Percentiles rank a stretch among this genome's conserved stretches.
Conservation (phyloP, 37 sponge, comb jelly and placozoan species). For the Mnemiopsis leidyi region DNA sequence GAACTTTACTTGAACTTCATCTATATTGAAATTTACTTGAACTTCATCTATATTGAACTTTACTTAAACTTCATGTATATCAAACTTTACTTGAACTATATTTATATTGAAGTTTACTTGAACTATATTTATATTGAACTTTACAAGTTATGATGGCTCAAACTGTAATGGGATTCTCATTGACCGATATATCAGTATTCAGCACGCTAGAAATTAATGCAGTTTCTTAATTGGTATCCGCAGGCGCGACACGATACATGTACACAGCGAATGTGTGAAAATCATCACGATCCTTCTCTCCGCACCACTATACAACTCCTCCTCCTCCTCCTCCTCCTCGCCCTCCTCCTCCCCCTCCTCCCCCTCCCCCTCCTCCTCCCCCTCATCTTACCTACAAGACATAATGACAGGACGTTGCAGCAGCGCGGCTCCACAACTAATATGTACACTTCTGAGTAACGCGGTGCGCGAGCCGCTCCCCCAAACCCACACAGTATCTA, state of each 20-base stretch:
- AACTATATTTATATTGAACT: too few species aligned
- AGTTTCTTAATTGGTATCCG: too few species aligned
- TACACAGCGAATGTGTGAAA: constrained; percentile 61
- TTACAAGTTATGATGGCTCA: too few species aligned
- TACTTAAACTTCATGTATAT: too few species aligned
- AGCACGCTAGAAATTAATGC: too few species aligned
- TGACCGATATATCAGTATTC: too few species aligned
- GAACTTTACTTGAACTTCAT: too few species aligned
- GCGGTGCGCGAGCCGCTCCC: constrained; percentile 18
- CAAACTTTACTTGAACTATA: too few species aligned
- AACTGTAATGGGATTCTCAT: too few species aligned
- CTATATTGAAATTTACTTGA: too few species aligned
- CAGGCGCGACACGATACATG: neutral
- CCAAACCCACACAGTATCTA: neutral
- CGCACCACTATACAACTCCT: constrained; percentile 5
- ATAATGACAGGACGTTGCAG: neutral
- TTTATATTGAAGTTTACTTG: too few species aligned
- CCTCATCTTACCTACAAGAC: neutral
- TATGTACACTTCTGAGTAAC: neutral
- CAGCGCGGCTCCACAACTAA: neutral
- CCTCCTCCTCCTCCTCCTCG: neutral
- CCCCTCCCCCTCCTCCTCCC: neutral
- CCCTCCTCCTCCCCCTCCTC: neutral
- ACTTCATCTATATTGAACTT: too few species aligned
- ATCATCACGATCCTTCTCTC: constrained; percentile 17